A percentile compares a stretch with the other conserved stretches of the same genome.
Conservation (phyloP, 2,888 invertebrate genomes). For the Neocrepidodera transversa region DNA sequence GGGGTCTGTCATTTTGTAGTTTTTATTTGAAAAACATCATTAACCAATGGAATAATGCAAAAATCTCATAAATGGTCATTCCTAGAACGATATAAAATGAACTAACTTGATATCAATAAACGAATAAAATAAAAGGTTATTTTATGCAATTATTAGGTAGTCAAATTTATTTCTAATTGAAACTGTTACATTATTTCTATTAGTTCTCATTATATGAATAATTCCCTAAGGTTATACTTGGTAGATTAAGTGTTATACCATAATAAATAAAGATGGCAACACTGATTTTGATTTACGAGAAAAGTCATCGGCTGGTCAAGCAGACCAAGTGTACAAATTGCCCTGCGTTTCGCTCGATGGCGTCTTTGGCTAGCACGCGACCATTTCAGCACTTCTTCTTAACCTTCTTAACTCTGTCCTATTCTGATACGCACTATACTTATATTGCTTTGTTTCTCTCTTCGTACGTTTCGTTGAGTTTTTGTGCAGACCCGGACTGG, state of each 20-base stretch:
- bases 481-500: not conserved
- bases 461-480: not conserved
- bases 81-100: no score
- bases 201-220: no score
- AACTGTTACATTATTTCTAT: no score
- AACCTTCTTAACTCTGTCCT: not conserved
- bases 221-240: no score
- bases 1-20: no score
- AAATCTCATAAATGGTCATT: no score
- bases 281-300: slow-evolving; percentile 17
- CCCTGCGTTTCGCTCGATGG: slow-evolving; percentile 20
- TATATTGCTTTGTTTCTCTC: not conserved
- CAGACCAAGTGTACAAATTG: slow-evolving; percentile 19
- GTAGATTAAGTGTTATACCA: not conserved
- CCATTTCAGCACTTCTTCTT: slow-evolving; percentile 11
- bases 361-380: slow-evolving; percentile 20
- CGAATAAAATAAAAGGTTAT: no score
- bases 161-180: no score
- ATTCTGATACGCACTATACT: not conserved
- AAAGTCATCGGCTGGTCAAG: slow-evolving; percentile 22
- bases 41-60: no score
- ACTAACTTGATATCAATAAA: no score
- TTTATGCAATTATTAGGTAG: no score
- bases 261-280: slow-evolving; percentile 17
- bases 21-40: no score